Evolutionary conservation across 2,888 invertebrate genomes (phyloP).

Genomic region (Ennomos quercinarius): DNA sequence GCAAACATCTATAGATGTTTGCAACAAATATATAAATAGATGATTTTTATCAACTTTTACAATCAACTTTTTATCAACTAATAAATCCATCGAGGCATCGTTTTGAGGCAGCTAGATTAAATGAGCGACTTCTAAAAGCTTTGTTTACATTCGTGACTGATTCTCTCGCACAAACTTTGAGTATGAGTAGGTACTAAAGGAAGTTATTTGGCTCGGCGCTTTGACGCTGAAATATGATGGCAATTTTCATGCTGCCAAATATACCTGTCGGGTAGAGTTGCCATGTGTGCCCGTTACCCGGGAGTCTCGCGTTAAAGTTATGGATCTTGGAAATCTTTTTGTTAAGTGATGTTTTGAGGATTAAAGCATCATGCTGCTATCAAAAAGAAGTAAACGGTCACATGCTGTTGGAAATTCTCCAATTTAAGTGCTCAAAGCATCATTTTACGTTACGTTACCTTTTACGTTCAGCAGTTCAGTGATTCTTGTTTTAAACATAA

Average conservation of each 20-base stretch:
- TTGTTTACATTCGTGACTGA: conserved; percentile 63
- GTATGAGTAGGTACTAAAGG: conserved; percentile 64
- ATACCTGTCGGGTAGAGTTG: conserved; percentile 48
- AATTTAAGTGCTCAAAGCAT: too few relatives aligned
- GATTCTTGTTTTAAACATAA: too few relatives aligned
- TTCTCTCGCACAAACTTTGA: conserved; percentile 62
- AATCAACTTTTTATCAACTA: too few relatives aligned
- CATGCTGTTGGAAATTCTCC: too few relatives aligned
- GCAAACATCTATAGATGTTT: conserved; percentile 6
- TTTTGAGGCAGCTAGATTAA: conserved; percentile 21
- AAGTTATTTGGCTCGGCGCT: conserved; percentile 70
- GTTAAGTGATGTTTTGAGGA: neutral
- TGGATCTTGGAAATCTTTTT: conserved; percentile 13
- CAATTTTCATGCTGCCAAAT: conserved; percentile 73
- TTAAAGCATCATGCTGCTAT: neutral
- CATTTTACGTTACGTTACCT: too few relatives aligned
- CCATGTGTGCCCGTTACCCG: conserved; percentile 33
- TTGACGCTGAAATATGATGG: conserved; percentile 78
- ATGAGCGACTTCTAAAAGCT: conserved; percentile 42
- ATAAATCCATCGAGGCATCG: conserved; percentile 18
- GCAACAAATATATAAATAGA: too few relatives aligned
- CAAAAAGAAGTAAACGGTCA: too few relatives aligned
- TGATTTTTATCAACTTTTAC: too few relatives aligned
- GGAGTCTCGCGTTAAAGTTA: conserved; percentile 19
- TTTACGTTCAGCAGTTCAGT: too few relatives aligned